phyloP scores from a whole-genome alignment of 2,113 vertebrate species.

The Craseonycteris thonglongyai region DNA sequence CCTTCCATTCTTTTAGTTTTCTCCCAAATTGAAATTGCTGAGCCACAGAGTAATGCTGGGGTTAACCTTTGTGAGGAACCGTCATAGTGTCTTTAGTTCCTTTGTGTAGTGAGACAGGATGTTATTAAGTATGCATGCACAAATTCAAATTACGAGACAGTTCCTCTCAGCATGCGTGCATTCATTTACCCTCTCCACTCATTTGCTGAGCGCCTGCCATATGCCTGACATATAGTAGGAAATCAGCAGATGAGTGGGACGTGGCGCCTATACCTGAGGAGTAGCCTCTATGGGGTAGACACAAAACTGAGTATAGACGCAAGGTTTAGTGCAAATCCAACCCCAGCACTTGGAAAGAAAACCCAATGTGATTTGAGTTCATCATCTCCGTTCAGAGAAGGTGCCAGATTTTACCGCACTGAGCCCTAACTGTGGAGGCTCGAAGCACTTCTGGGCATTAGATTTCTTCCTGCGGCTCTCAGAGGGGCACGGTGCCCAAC shows the following conservation, averaged over 20 bases:
- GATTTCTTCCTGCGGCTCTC: background rate
- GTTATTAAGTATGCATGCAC: background rate
- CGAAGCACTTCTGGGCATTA: background rate
- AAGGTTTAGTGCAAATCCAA: background rate
- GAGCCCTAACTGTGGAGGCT: background rate
- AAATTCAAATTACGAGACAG: background rate
- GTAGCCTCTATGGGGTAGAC: background rate
- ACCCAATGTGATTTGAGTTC: background rate
- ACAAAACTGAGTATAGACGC: too few relatives aligned
- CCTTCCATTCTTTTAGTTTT: background rate
- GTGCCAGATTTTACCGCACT: background rate
- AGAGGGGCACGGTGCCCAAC: accelerated
- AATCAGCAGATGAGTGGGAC: background rate
- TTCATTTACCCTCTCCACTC: background rate
- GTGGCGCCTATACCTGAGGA: background rate
- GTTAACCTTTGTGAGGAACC: background rate
- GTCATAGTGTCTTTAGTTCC: background rate
- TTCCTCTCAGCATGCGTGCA: too few relatives aligned
- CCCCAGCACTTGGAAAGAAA: background rate
- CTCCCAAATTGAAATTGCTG: background rate
- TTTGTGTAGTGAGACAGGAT: background rate
- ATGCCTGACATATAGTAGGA: background rate
- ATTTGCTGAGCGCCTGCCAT: background rate
- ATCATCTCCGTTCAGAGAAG: background rate
- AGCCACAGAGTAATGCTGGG: background rate